Evolutionary conservation across 2,113 vertebrate species (phyloP).

Genomic region (Chauna torquata): DNA sequence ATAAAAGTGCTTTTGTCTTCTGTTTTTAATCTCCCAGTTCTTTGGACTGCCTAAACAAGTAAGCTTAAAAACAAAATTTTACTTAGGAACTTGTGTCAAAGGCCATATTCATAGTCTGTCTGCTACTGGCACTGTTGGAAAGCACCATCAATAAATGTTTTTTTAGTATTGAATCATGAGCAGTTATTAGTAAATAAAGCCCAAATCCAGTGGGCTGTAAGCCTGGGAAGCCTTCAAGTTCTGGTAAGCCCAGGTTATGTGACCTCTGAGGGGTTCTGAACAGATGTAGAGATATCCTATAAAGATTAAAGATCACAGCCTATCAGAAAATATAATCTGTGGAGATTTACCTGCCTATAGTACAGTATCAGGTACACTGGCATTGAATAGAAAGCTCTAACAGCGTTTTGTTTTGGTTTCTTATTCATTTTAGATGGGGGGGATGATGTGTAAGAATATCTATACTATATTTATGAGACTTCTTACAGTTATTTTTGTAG

Average conservation of each 20-base stretch:
- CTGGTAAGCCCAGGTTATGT: not conserved
- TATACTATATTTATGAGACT: not conserved
- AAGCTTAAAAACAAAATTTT: not conserved
- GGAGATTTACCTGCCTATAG: not conserved
- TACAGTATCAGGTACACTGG: not conserved
- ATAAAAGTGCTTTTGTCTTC: not conserved
- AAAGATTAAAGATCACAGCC: not conserved
- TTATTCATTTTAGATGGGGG: not conserved
- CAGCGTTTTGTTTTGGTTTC: not conserved
- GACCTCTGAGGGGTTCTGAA: not conserved
- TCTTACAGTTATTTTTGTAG: not conserved
- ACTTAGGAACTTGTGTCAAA: not conserved
- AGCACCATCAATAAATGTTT: not conserved
- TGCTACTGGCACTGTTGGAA: not conserved
- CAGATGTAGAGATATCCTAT: not conserved
- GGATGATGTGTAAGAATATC: not conserved
- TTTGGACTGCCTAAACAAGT: not conserved
- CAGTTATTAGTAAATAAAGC: not conserved
- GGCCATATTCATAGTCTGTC: not conserved
- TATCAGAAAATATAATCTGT: not conserved
- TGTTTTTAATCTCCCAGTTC: not conserved
- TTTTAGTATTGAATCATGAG: not conserved
- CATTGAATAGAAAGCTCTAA: not conserved
- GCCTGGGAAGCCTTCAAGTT: not conserved
- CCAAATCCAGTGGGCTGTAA: rapidly evolving